Conservation (phyloP, 2,888 invertebrate genomes). For the Caenorhabditis sp. region DNA sequence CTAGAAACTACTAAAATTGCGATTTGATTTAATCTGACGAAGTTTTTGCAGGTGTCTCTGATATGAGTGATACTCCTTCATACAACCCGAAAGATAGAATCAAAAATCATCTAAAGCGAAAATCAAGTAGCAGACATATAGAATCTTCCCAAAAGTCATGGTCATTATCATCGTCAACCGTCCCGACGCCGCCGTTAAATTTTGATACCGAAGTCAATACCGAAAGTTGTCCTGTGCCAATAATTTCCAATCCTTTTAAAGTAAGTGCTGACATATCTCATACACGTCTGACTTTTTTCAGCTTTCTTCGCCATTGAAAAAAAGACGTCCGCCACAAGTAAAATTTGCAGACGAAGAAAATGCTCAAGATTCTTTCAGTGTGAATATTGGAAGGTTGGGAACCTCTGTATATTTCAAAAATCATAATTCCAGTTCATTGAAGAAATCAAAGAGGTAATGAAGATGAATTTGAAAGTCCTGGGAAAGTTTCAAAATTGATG, state of each 20-base stretch:
- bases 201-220: slow-evolving; percentile 7
- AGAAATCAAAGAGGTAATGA: background rate
- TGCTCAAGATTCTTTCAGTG: slow-evolving; percentile 42
- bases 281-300: too few species aligned
- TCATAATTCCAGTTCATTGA: slow-evolving; percentile 7
- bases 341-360: slow-evolving; percentile 35
- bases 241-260: slow-evolving; percentile 36
- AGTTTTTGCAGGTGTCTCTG: too few species aligned
- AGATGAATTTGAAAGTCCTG: too few species aligned
- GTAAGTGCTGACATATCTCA: background rate
- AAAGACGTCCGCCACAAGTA: slow-evolving; percentile 34
- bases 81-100: slow-evolving; percentile 51
- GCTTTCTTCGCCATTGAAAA: slow-evolving; percentile 41
- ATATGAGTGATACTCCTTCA: too few species aligned
- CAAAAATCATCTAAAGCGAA: slow-evolving; percentile 40
- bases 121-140: slow-evolving; percentile 36
- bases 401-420: background rate
- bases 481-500: too few species aligned
- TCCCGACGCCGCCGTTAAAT: background rate
- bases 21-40: too few species aligned
- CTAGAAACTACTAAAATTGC: too few species aligned
- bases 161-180: too few species aligned
- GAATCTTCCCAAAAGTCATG: background rate
- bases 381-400: background rate
- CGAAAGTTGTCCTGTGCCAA: slow-evolving; percentile 49